Evolutionary conservation across 2,797 vertebrate species (phyloP).

Genomic region (Mionectes olivaceus): DNA sequence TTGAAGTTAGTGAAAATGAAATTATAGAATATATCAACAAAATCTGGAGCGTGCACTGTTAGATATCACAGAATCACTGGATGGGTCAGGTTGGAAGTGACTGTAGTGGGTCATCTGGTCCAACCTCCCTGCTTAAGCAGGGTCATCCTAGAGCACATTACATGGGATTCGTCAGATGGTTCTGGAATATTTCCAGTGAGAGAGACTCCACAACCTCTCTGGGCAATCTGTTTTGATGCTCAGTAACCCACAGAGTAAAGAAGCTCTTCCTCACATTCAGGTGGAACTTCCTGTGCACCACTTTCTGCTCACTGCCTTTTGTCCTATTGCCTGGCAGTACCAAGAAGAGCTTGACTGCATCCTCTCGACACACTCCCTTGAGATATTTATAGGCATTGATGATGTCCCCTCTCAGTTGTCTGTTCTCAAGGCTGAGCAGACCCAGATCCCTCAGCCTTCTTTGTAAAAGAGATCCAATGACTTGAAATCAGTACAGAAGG

Average conservation of each 20-base stretch:
- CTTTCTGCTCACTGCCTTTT: neutral
- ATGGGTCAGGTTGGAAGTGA: neutral
- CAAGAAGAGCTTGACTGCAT: neutral
- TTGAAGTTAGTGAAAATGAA: neutral
- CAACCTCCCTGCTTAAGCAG: neutral
- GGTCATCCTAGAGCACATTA: neutral
- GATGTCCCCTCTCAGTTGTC: neutral
- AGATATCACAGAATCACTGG: neutral
- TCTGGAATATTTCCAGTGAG: neutral
- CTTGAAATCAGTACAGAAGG: neutral
- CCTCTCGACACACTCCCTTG: neutral
- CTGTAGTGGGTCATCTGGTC: neutral
- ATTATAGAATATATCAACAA: neutral
- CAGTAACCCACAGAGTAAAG: neutral
- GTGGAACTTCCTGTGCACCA: neutral
- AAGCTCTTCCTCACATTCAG: neutral
- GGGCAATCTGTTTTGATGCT: neutral
- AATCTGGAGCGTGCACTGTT: neutral
- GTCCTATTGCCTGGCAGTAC: rapidly evolving
- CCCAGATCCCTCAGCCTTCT: neutral
- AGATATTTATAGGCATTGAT: neutral
- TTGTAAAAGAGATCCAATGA: neutral
- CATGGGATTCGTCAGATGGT: neutral
- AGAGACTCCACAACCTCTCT: neutral
- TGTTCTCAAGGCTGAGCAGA: neutral